These are phyloP conservation scores for Bombus sylvicola DNA, from an alignment of 1,140 invertebrate species.

Conservation along the genomic window DNA sequence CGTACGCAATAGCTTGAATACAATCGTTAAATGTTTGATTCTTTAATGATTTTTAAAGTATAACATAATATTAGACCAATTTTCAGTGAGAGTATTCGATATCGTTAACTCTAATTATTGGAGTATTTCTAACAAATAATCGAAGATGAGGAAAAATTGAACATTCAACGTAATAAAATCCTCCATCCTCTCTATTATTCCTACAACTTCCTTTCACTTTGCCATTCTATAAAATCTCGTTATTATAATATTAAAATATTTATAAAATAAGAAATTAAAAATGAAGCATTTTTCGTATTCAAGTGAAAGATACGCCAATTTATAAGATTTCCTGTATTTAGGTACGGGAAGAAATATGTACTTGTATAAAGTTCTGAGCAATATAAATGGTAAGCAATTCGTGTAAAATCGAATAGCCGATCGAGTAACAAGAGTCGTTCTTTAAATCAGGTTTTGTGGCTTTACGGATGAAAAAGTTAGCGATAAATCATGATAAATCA, in stretches of 20 bases:
- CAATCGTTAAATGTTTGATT: neutral
- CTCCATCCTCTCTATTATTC: no score
- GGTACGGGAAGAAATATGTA: neutral
- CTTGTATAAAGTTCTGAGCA: neutral
- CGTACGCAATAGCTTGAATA: no score
- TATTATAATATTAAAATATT: neutral
- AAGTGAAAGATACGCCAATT: no score
- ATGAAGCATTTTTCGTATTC: no score
- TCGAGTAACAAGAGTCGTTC: neutral
- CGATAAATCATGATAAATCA: constrained; percentile 37
- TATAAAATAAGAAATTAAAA: neutral
- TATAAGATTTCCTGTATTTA: neutral
- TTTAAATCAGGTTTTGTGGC: constrained; percentile 23
- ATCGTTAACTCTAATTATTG: no score
- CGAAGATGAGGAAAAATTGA: no score
- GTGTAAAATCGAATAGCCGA: neutral
- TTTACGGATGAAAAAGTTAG: constrained; percentile 1
- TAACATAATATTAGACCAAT: neutral
- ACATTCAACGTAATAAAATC: no score
- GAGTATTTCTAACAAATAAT: neutral
- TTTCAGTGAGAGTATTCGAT: neutral
- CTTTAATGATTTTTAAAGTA: neutral
- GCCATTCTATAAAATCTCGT: no score
- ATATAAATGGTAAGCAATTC: neutral
- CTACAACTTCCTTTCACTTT: neutral